phyloP scores from a whole-genome alignment of 2,797 vertebrate genomes.

The Orientallactaga sibirica region DNA sequence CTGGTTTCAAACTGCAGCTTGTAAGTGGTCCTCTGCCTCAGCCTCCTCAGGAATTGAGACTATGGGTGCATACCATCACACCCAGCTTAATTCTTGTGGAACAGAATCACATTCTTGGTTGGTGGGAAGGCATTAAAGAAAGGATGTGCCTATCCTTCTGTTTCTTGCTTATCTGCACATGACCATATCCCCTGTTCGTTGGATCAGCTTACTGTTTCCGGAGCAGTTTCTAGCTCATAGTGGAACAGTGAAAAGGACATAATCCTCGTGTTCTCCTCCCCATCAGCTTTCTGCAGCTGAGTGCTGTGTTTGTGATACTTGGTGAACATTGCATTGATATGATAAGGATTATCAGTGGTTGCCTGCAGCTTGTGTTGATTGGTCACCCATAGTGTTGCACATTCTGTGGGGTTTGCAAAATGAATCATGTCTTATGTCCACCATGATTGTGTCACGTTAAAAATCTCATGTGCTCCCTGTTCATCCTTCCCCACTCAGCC shows the following conservation, averaged over 20 bases:
- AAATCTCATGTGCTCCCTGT: neutral
- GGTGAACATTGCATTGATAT: accelerated
- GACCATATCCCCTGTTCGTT: too few species aligned
- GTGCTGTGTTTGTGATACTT: accelerated
- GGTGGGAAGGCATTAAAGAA: neutral
- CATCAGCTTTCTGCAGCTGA: neutral
- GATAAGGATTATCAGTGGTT: neutral
- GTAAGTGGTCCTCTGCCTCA: neutral
- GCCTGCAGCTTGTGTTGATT: neutral
- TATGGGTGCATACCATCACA: neutral
- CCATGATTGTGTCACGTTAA: too few species aligned
- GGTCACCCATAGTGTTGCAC: neutral
- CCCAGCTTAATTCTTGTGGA: neutral
- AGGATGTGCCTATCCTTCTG: neutral
- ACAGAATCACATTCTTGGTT: neutral
- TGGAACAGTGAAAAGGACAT: neutral
- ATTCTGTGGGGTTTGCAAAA: neutral
- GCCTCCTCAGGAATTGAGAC: neutral
- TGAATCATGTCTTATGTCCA: too few species aligned
- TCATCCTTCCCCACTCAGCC: neutral
- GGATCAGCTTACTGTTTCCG: neutral
- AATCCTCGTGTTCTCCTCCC: neutral
- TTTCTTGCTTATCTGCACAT: neutral
- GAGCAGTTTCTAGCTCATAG: neutral
- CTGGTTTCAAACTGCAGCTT: neutral